Evolutionary conservation across 53 echinoderm and acorn worm genomes (phyloP).

Genomic region (Glandiceps talaboti): DNA sequence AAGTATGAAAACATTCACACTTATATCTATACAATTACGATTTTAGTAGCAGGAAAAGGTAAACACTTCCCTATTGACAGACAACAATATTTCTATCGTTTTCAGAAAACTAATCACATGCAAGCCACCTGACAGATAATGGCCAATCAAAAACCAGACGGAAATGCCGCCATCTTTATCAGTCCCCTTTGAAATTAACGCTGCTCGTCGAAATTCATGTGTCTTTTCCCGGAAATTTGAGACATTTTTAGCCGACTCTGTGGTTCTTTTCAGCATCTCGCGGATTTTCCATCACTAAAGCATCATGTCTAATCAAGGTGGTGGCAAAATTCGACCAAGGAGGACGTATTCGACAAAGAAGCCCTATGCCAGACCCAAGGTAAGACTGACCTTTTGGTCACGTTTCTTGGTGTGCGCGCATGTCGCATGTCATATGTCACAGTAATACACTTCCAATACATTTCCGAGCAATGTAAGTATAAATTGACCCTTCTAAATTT

Average conservation of each 20-base stretch:
- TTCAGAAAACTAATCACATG: not conserved
- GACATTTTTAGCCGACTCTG: not conserved
- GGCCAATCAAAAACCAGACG: not conserved
- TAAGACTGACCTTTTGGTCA: not conserved
- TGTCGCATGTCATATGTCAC: not conserved
- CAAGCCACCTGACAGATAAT: not conserved
- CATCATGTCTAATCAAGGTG: constrained; percentile 83
- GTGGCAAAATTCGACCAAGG: constrained; percentile 88
- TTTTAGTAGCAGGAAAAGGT: no score
- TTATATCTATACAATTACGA: no score
- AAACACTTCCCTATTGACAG: no score
- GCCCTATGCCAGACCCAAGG: constrained; percentile 60
- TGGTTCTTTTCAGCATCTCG: not conserved
- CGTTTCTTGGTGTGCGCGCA: not conserved
- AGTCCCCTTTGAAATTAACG: not conserved
- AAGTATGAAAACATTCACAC: no score
- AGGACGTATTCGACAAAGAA: constrained; percentile 57
- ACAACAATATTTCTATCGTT: no score
- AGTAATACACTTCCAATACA: no score
- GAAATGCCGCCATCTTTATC: not conserved
- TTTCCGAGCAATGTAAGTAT: no score
- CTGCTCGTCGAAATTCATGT: not conserved
- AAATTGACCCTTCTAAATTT: no score
- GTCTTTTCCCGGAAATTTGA: not conserved
- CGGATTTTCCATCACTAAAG: not conserved